phyloP scores from a whole-genome alignment of 2,113 vertebrate species.

The Mus pahari region DNA sequence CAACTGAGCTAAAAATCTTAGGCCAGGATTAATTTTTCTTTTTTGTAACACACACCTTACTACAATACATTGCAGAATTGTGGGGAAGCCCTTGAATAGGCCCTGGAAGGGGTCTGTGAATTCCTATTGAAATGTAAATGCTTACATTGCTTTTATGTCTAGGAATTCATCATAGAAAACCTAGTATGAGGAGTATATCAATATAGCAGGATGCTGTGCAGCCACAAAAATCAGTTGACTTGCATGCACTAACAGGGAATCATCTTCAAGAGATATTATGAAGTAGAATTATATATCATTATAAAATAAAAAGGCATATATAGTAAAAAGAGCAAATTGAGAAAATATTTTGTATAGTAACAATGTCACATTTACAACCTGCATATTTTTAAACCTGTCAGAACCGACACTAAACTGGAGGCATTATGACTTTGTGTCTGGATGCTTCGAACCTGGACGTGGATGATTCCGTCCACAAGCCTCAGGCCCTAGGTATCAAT shows the following conservation, averaged over 20 bases:
- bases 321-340: neutral
- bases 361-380: neutral
- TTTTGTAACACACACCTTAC: neutral
- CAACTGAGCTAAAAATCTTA: neutral
- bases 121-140: neutral
- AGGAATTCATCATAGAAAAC: conserved; percentile 10
- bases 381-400: neutral
- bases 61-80: neutral
- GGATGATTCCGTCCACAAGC: too few species aligned
- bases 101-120: neutral
- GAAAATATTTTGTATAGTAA: neutral
- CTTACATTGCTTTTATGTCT: neutral
- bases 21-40: neutral
- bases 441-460: neutral
- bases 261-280: neutral
- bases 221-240: neutral
- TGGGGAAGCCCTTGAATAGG: neutral
- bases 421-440: neutral
- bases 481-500: neutral
- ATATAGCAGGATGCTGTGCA: neutral
- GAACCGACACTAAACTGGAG: neutral
- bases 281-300: neutral
- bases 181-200: neutral
- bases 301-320: neutral
- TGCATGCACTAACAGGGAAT: neutral